Evolutionary conservation across 1,140 invertebrate species (phyloP), one percentile per base, ranked within the genome.

Genomic region (Pseudomyrmex sp.): DNA sequence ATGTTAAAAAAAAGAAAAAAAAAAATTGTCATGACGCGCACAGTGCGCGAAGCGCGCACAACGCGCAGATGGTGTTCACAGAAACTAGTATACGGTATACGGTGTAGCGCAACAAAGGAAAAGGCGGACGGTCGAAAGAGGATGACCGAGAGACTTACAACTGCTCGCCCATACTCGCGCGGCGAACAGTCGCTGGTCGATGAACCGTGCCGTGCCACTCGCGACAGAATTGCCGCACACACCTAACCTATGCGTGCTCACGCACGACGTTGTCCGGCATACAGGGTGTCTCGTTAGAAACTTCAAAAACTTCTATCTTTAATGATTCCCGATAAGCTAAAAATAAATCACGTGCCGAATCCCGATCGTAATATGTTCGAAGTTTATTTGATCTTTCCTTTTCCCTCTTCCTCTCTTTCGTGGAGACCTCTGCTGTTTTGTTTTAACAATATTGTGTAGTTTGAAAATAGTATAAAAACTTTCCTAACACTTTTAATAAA

Each of bases 131-230:
- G 50, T 61, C 83, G 80, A 74, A 85, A 82, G 84, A 80, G 79
- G 84, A 82, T 80, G 80, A 82, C 76, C 76, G 76, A 79, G 76
- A 79, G 76, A 79, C 76, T 79, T 79, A 79, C 65, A 79, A 79
- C 76, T 26, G 65, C 65, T 79, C 76, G 65, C 65, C 52, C 76
- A 69, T 79, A 69, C 76, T 69, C 65, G 35, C 35, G 35, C 35
- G 65, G 75, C 75, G 75, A 68, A 77, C 75, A 69, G 63, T 44
- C 61, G 74, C 76, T 79, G 76, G 76, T 79, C 76, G 65, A 79
- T 79, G 76, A 79, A 79, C 76, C 76, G 76, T 79, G 76, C 76
- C 52, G 58, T 69, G 65, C 65, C 65, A 69, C 76, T 79, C 76
- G 76, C 76, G 76, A 79, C 76, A 79, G 76, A 65, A 58, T 70